Conservation (phyloP, 2,888 invertebrate genomes). For the Eueremaeus valkanovi region DNA sequence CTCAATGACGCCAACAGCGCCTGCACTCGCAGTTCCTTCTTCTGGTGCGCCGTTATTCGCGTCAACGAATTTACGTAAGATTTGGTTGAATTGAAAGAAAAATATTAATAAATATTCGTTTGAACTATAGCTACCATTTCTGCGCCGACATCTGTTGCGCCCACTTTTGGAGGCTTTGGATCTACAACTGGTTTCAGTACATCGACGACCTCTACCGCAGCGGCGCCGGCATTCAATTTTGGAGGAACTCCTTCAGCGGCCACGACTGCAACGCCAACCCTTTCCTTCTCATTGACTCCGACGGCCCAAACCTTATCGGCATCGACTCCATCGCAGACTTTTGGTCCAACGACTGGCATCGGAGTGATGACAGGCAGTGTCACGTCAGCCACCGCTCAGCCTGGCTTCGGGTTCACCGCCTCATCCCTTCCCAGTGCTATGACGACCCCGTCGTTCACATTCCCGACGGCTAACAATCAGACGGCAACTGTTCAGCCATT, state of each 20-base stretch:
- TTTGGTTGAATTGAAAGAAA: neutral
- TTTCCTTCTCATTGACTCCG: conserved; percentile 2
- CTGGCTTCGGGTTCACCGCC: neutral
- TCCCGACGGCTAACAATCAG: neutral
- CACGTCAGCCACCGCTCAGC: too few species aligned
- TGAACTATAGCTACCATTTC: neutral
- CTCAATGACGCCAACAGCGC: conserved; percentile 37
- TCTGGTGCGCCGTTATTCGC: conserved; percentile 32
- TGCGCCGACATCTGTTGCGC: conserved; percentile 1
- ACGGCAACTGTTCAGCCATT: neutral
- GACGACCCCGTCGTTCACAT: neutral
- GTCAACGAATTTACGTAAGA: too few species aligned
- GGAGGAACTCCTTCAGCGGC: neutral
- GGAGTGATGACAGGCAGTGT: too few species aligned
- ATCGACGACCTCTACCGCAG: neutral
- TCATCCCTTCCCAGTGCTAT: neutral
- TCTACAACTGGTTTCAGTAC: conserved; percentile 7
- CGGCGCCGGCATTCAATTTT: conserved; percentile 21
- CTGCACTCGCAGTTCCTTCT: too few species aligned
- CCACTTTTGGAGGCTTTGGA: conserved; percentile 16
- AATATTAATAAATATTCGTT: neutral
- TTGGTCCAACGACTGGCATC: neutral
- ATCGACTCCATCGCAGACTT: neutral
- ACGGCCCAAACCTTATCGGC: neutral
- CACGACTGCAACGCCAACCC: neutral